Percentiles rank a stretch among this genome's conserved stretches.
Evolutionary conservation across 1,140 invertebrate genomes (phyloP).

Genomic region (Chrysopa pallens): DNA sequence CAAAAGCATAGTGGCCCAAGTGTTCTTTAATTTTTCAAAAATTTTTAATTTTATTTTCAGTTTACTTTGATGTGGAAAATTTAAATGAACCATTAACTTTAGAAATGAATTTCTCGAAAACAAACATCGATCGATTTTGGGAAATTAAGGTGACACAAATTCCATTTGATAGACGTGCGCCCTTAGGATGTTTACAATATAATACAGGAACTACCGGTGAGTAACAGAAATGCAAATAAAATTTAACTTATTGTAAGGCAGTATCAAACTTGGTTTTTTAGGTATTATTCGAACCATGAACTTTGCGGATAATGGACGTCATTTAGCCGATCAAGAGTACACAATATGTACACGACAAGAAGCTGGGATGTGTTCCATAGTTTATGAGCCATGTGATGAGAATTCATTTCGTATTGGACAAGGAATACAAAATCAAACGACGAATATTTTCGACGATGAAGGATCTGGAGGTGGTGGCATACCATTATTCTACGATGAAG

Average conservation of each 20-base stretch:
- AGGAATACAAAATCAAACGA: background rate
- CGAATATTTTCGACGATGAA: slow-evolving; percentile 15
- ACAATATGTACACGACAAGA: slow-evolving; percentile 56
- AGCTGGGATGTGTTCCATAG: slow-evolving; percentile 50
- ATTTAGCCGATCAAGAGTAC: slow-evolving; percentile 61
- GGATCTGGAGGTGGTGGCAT: slow-evolving; percentile 27
- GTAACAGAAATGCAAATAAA: slow-evolving; percentile 1
- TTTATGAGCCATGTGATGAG: slow-evolving; percentile 51
- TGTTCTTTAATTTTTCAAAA: too few relatives aligned
- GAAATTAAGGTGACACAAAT: slow-evolving; percentile 46
- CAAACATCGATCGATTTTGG: slow-evolving; percentile 47
- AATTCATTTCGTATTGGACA: slow-evolving; percentile 60
- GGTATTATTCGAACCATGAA: slow-evolving; percentile 56
- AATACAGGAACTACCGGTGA: slow-evolving; percentile 33
- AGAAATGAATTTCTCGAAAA: slow-evolving; percentile 32
- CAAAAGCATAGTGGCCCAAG: too few relatives aligned
- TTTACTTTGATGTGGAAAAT: slow-evolving; percentile 45
- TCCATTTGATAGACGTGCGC: slow-evolving; percentile 51
- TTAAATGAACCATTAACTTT: slow-evolving; percentile 29
- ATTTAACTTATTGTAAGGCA: background rate
- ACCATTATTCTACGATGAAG: slow-evolving; percentile 9
- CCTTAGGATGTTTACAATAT: slow-evolving; percentile 56
- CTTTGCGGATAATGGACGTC: slow-evolving; percentile 59
- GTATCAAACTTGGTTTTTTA: slow-evolving; percentile 8
- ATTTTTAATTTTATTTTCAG: slow-evolving; percentile 20